Conservation (phyloP, 2,888 invertebrate species). For the Lottia gigantea region DNA sequence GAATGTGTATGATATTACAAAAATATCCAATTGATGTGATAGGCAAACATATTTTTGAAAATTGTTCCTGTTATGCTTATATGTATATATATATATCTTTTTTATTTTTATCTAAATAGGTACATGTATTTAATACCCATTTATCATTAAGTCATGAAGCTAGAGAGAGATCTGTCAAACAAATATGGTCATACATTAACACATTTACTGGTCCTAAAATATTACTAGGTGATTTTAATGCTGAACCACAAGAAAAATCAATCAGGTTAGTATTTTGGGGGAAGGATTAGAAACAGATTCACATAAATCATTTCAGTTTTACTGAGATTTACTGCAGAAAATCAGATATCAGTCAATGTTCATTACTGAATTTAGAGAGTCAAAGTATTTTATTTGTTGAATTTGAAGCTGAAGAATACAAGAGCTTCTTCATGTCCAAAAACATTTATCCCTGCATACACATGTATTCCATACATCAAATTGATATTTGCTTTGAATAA, state of each 20-base stretch:
- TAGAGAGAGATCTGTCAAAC: constrained; percentile 45
- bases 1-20: background rate
- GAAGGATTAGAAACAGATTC: no score
- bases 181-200: constrained; percentile 44
- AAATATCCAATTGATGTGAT: background rate
- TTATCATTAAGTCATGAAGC: constrained; percentile 57
- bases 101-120: constrained; percentile 32
- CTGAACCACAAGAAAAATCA: constrained; percentile 50
- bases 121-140: constrained; percentile 53
- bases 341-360: no score
- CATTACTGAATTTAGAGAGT: no score
- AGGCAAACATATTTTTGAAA: background rate
- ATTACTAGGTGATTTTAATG: constrained; percentile 55
- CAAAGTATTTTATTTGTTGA: no score
- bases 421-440: no score
- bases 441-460: no score
- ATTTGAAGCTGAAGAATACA: no score
- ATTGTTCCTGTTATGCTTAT: background rate
- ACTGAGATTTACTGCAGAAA: no score
- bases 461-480: no score
- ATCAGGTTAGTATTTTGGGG: constrained; percentile 34
- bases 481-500: no score
- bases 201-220: constrained; percentile 41
- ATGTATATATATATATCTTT: background rate
- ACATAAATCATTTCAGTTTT: no score